These are phyloP conservation scores for Proteles cristata DNA, from an alignment of 2,113 vertebrate species.

Conservation along the genomic window DNA sequence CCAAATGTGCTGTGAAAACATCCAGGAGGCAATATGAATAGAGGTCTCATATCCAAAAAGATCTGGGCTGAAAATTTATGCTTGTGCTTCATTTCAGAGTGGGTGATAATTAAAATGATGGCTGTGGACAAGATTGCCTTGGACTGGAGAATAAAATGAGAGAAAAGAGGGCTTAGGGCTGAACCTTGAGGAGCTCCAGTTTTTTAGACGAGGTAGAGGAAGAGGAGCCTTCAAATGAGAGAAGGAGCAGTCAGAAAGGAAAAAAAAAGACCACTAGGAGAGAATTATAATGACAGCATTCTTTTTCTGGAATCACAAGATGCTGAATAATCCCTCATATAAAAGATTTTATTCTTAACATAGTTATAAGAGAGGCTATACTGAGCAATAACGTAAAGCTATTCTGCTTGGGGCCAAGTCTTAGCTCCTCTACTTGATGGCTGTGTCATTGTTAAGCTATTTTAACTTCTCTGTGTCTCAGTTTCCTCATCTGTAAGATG, in stretches of 20 bases:
- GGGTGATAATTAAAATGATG: not conserved
- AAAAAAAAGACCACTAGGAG: not conserved
- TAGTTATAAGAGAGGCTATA: not conserved
- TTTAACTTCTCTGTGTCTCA: not conserved
- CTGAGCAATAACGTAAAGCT: not conserved
- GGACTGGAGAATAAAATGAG: not conserved
- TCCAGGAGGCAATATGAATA: not conserved
- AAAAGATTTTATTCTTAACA: not conserved
- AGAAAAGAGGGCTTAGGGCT: not conserved
- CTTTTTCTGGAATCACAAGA: not conserved
- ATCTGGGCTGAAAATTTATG: not conserved
- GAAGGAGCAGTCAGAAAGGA: not conserved
- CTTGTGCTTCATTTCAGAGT: not conserved
- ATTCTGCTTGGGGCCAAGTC: not conserved
- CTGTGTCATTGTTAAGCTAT: not conserved
- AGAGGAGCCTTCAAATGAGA: not conserved
- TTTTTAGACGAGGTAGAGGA: not conserved
- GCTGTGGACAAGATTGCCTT: not conserved
- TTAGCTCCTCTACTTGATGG: not conserved
- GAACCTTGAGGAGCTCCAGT: not conserved
- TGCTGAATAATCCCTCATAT: not conserved
- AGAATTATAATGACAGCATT: not conserved
- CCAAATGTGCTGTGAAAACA: not conserved
- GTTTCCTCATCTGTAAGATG: not conserved
- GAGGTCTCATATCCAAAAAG: not conserved